Evolutionary conservation across 2,888 invertebrate genomes (phyloP), one percentile per base, ranked within the genome.

Genomic region (Drosophila rellima): DNA sequence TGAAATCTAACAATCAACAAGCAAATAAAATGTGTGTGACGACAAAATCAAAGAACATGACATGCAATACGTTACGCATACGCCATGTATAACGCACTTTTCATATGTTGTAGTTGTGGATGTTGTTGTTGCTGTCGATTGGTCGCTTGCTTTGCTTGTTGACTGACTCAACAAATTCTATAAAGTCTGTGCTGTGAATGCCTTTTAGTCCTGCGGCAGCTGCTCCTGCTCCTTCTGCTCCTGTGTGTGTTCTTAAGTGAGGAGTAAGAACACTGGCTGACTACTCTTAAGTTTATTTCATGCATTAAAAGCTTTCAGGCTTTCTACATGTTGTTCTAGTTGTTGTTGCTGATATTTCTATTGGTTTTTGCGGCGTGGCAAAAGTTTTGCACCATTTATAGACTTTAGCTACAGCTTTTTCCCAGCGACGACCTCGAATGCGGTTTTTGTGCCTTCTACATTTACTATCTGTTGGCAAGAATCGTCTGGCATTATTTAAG

Each of bases 291-390:
- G 80, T 77, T 80, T 80, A 80, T 77, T 80, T 80, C 70, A 74
- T 69, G 85, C 83, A 85, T 84, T 88, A 88, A 88, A 78, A 85
- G 83, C 88, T 83, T 82, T 79, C 69, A 62, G 68, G 48, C 52
- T 63, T 54, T 18, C 6, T 37, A n/a, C 20, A 29, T 55, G 47
- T 45, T 66, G 61, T 59, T 61, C 48, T 45, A 39, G 44, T 52
- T 67, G 54, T 45, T 60, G 62, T 56, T 75, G 61, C 64, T 74
- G 61, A 62, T 64, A 61, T 64, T 70, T 63, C 60, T 61, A 79
- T 79, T 71, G 74, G 81, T 68, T 78, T 73, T 64, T 81, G 86
- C 66, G 83, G 88, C 77, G 40, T 59, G 69, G 64, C 50, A 60
- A 70, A 82, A 82, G 78, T 55, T 82, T 73, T 78, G 61, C 66